Base-by-base conservation (phyloP, 2,888 invertebrate species). In the Oegoconia quadripuncta region DNA sequence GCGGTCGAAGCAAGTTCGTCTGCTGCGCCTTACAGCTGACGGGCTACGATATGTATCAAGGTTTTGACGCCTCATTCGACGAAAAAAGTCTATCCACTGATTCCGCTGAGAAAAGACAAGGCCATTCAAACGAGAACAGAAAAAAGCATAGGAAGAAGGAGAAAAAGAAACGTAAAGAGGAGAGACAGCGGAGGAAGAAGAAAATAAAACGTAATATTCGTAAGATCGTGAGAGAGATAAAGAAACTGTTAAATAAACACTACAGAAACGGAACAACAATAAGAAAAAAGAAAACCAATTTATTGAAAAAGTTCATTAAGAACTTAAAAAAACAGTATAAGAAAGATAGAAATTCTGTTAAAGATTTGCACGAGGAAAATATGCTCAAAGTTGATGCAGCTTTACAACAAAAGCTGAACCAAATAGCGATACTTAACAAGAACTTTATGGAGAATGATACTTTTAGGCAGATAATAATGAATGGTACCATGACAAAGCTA, bases 11-110 rank as follows among this genome's bases (percentile, higher is more conserved):
- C 0, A 46, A 61, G 23, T 86, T 72, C 44, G 47, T 86, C 18
- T 86, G 86, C 50, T 86, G 86, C 42, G 64, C 73, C 3, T 38
- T 86, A 5, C 57, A 64, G 25, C 39, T 70, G n/a, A 70, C 66
- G 25, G 67, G 62, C 33, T 84, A 83, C 46, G 87, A 86, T 37
- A 52, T 79, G 56, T 76, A 84, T 42, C 71, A 71, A 39, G 83
- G 76, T 0, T 66, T 83, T 34, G 84, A 84, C 34, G 50, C 65
- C 0, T 84, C 87, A 0, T 79, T 86, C 25, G 75, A 47, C 1
- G 70, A 66, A 18, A 67, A 68, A 0, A 68, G 59, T 13, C 46
- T 80, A 8, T 50, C 56, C 1, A 73, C 77, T 0, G 79, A 80
- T 33, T 61, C 74, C 0, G 64, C 70, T 1, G 54, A 32, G 44